Base-by-base conservation (phyloP, 2,888 invertebrate species). In the Polylopha cassiicola region DNA sequence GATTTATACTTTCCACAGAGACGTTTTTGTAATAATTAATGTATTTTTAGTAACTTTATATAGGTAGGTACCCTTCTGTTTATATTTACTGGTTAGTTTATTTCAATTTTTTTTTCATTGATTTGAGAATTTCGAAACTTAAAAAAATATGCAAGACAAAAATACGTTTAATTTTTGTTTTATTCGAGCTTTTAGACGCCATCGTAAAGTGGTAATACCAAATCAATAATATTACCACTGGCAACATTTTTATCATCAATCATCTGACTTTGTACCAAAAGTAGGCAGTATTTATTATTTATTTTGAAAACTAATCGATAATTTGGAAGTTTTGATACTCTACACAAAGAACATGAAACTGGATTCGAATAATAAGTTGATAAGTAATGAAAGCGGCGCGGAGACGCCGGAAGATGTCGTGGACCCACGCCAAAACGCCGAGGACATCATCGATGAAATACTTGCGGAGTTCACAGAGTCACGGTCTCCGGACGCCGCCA, bases 351-450 rank as follows among this genome's bases (percentile, higher is more conserved):
- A 73, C 55, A 86, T 86, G 86, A 86, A 85, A 72, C 60, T 86
- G 42, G 86, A 86, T 48, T 82, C 86, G 7, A 86, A 86, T 62
- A 81, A 86, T 55, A 85, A 86, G 56, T 71, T 81, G 73, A 78
- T 82, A 48, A 80, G 75, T 51, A 80, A 70, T 51, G 82, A 82
- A 37, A 73, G 72, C 47, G 75, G 79, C 24, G 63, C 78, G 7
- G 81, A 80, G 32, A 69, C 75, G 15, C 74, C 84, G 1, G 86
- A 85, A 46, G 84, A 82, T 43, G 73, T 75, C 4, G 69, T 75
- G 22, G 82, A 82, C 44, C 76, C 81, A 30, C 70, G 84, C 26
- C 84, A 84, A 56, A 84, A 82, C 47, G 85, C 85, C 2, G 84
- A 84, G 56, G 85, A 84, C 51, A 73, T 85, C 43, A 81, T 85